A percentile compares a stretch with the other conserved stretches of the same genome.
phyloP scores from a whole-genome alignment of 2,113 vertebrate species.

The Vulpes ferrilata region DNA sequence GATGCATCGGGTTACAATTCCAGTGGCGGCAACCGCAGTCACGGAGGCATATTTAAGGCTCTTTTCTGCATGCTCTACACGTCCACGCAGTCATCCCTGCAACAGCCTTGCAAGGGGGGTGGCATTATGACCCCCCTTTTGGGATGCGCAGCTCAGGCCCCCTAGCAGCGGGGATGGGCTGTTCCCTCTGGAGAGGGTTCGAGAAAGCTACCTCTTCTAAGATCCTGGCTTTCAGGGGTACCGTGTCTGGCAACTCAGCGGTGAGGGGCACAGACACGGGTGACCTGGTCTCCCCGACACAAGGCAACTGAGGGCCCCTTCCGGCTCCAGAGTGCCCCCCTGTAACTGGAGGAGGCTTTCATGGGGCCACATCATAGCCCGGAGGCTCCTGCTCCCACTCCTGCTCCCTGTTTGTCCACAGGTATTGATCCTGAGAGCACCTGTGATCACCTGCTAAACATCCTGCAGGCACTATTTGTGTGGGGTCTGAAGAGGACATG shows the following conservation, averaged over 20 bases:
- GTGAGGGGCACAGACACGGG: not conserved
- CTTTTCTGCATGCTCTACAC: not conserved
- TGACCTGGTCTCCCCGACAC: not conserved
- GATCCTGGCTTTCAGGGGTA: not conserved
- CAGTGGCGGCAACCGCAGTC: not conserved
- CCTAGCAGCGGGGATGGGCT: not conserved
- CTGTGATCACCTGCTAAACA: accelerated
- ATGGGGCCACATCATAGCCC: not conserved
- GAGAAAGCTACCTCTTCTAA: too few species aligned
- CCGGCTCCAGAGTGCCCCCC: accelerated
- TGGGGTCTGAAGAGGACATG: not conserved
- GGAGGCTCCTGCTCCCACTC: too few species aligned
- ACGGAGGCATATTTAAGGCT: not conserved
- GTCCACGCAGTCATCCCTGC: not conserved
- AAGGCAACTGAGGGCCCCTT: not conserved
- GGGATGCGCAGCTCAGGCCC: accelerated
- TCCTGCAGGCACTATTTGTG: not conserved
- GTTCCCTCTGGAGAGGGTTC: too few species aligned
- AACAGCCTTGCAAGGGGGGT: not conserved
- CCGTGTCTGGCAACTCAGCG: not conserved
- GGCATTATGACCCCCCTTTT: not conserved
- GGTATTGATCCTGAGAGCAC: not conserved
- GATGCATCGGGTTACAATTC: accelerated
- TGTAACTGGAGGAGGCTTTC: not conserved
- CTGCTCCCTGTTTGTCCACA: not conserved